Evolutionary conservation across 1,140 invertebrate genomes (phyloP).

Genomic region (Ceratitis capitata): DNA sequence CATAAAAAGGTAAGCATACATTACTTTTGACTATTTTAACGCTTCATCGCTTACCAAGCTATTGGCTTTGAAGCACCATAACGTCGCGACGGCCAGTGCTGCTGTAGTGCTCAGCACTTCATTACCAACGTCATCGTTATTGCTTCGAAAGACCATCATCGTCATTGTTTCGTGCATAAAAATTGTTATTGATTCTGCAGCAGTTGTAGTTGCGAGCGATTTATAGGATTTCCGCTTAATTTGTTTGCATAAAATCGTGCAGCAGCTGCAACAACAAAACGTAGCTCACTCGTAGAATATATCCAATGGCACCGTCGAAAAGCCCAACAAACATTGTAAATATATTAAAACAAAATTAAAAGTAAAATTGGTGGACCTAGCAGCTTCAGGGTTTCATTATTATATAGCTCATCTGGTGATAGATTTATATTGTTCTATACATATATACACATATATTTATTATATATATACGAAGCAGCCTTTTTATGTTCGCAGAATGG

Average conservation of each 20-base stretch:
- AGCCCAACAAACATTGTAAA: not conserved
- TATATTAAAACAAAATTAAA: too few species aligned
- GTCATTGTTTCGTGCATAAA: not conserved
- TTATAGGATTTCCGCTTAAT: conserved; percentile 34
- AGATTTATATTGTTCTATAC: too few species aligned
- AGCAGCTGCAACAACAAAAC: not conserved
- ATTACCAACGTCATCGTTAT: not conserved
- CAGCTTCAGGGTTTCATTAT: too few species aligned
- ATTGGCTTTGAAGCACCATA: too few species aligned
- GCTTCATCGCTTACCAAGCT: not conserved
- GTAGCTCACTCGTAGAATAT: not conserved
- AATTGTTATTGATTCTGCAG: conserved; percentile 35
- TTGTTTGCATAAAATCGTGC: conserved; percentile 24
- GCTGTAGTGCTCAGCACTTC: not conserved
- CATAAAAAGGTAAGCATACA: not conserved
- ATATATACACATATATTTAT: too few species aligned
- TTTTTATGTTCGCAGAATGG: too few species aligned
- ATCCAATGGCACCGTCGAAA: not conserved
- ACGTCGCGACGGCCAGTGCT: not conserved
- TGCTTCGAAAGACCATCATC: not conserved
- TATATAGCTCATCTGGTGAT: too few species aligned
- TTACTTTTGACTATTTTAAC: not conserved
- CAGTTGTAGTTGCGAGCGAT: conserved; percentile 28
- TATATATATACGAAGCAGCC: too few species aligned
- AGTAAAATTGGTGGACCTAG: too few species aligned